Base-by-base conservation (phyloP, 1,140 invertebrate genomes). In the Microplitis mediator region DNA sequence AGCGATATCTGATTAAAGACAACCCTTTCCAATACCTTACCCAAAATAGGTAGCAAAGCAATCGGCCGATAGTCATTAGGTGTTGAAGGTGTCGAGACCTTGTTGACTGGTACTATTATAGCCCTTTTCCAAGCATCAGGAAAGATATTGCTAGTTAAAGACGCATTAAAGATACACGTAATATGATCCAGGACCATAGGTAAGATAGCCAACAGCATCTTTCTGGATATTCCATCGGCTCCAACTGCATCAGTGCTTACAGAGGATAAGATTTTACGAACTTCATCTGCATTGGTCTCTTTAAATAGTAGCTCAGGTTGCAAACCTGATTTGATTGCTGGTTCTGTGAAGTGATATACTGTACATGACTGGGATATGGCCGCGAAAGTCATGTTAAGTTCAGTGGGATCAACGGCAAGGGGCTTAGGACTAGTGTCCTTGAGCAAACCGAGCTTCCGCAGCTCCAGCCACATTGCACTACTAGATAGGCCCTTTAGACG, bases 21-120 rank as follows among this genome's bases (percentile, higher is more conserved):
- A 0, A 75, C 0, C 3, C 52, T 14, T 36, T 75, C 70, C 1
- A 72, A 45, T 8, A 75, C 52, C 32, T 75, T 75, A 56, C 2
- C 13, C 9, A 14, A 23, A 2, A 51, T 11, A 4, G 50, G 60
- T 4, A 72, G 52, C 6, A 51, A 14, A 3, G 69, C 35, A 13
- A 71, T 71, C 0, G 69, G 69, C 4, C 63, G 14, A 32, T 56
- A 56, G 14, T 60, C 52, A 36, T 8, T 9, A 6, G 52, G 8
- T 4, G 23, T 35, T 5, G 9, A 39, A 39, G 66, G 54, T 5
- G 8, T 6, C 13, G 32, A 39, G 0, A 36, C 13, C 51, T 58
- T 69, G 9, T 14, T 16, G 8, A 69, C 35, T 3, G 66, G 32
- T 11, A 58, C 14, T 0, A 69, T 69, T 3, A 69, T 16, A 2